phyloP scores from a whole-genome alignment of 2,113 vertebrate species.

The Microcebus murinus region DNA sequence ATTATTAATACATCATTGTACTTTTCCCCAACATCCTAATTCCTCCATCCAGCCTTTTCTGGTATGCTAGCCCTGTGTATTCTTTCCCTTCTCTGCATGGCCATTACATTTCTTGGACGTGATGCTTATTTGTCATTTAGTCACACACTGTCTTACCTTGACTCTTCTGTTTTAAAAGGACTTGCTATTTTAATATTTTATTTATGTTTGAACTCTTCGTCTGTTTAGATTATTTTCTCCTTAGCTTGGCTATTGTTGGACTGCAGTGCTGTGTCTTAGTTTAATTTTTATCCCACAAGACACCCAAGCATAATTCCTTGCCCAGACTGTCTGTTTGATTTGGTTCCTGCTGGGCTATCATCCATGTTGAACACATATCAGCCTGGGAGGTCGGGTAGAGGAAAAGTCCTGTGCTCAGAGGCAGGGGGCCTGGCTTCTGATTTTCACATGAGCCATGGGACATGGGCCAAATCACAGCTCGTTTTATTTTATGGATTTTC shows the following conservation, averaged over 20 bases:
- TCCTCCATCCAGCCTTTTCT: neutral
- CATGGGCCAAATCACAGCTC: neutral
- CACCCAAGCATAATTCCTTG: neutral
- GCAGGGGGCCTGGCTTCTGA: neutral
- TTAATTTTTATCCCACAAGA: neutral
- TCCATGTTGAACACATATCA: neutral
- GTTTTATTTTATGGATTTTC: neutral
- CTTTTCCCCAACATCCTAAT: neutral
- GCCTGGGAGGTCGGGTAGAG: neutral
- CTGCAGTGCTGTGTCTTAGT: neutral
- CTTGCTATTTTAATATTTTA: neutral
- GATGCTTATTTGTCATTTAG: neutral
- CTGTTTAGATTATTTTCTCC: neutral
- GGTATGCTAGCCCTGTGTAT: neutral
- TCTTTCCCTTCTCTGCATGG: neutral
- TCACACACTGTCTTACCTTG: neutral
- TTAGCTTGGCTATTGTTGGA: neutral
- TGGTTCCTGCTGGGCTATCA: neutral
- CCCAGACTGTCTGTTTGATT: neutral
- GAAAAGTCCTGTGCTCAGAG: neutral
- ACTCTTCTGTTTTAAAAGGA: neutral
- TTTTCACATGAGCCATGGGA: neutral
- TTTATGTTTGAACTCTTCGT: neutral
- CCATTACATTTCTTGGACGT: neutral
- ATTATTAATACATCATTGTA: neutral